Conservation (phyloP, 1,140 invertebrate genomes). For the Dendroctonus ponderosae region DNA sequence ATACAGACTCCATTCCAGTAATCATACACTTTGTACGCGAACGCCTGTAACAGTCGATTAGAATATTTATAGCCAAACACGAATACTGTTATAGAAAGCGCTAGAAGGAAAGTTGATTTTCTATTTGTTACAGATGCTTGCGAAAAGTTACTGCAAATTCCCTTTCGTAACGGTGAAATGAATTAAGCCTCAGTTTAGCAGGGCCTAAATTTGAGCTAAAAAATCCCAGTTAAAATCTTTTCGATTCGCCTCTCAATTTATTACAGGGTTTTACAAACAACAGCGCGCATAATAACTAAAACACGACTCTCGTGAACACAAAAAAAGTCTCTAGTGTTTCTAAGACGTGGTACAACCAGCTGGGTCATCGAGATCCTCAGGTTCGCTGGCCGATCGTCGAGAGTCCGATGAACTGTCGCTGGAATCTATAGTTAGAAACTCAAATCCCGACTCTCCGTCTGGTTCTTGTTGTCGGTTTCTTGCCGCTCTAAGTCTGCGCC, state of each 20-base stretch:
- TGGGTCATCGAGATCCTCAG: constrained; percentile 17
- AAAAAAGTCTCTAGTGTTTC: background rate
- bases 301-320: background rate
- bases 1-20: constrained; percentile 21
- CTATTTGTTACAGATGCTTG: background rate
- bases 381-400: constrained; percentile 13
- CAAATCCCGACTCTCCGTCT: background rate
- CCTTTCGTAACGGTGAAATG: no score
- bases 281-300: background rate
- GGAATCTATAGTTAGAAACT: constrained; percentile 19
- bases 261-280: background rate
- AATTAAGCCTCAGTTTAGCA: no score
- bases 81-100: constrained; percentile 1
- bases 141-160: no score
- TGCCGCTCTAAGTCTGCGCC: constrained; percentile 41
- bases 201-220: no score
- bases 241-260: no score
- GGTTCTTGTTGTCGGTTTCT: background rate
- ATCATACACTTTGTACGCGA: constrained; percentile 12
- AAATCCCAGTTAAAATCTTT: no score
- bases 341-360: constrained; percentile 21
- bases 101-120: background rate
- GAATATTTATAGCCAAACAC: no score
- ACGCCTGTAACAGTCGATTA: constrained; percentile 12
- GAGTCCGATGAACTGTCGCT: constrained; percentile 23